These are phyloP conservation scores for Amblyraja radiata DNA, from an alignment of 2,797 vertebrate genomes.

Conservation along the genomic window DNA sequence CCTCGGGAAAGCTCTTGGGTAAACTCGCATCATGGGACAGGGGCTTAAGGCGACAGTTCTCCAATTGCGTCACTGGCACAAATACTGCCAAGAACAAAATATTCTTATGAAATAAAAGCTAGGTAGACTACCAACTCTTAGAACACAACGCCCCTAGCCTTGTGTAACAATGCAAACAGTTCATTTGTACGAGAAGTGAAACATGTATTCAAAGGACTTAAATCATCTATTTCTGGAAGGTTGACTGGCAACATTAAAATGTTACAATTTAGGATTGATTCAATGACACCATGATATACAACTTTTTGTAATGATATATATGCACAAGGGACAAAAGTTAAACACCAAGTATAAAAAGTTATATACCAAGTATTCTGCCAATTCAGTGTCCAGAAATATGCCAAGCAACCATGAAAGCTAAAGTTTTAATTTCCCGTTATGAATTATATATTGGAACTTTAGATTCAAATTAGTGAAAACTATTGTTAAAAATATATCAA, in stretches of 20 bases:
- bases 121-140: not conserved
- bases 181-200: not conserved
- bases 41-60: too few relatives aligned
- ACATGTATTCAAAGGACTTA: not conserved
- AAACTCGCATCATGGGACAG: too few relatives aligned
- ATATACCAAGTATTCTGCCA: not conserved
- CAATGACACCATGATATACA: not conserved
- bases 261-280: slow-evolving; percentile 7
- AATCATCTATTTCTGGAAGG: not conserved
- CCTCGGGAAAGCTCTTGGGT: too few relatives aligned
- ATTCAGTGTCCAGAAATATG: not conserved
- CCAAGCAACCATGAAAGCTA: too few relatives aligned
- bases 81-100: too few relatives aligned
- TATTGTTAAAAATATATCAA: too few relatives aligned
- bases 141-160: not conserved
- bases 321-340: too few relatives aligned
- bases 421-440: not conserved
- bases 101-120: too few relatives aligned
- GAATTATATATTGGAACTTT: not conserved
- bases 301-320: too few relatives aligned
- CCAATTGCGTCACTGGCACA: too few relatives aligned
- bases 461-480: too few relatives aligned
- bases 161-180: not conserved
- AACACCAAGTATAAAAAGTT: too few relatives aligned
- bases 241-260: not conserved